Evolutionary conservation across 1,140 invertebrate species (phyloP).

Genomic region (Galleria mellonella): DNA sequence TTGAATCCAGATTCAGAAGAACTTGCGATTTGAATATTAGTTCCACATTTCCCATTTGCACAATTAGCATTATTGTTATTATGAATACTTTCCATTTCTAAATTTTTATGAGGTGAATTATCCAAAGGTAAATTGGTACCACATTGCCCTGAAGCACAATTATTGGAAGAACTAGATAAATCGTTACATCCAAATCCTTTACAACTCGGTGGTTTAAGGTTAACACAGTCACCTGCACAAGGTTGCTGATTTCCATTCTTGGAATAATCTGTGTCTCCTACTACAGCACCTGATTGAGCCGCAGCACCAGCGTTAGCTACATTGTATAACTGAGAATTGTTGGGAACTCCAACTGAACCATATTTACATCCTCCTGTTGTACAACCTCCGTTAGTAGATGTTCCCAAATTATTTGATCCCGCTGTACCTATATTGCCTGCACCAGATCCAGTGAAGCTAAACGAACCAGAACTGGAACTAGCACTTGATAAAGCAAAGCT

Average conservation of each 20-base stretch:
- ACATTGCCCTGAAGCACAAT: slow-evolving; percentile 5
- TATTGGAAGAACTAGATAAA: not conserved
- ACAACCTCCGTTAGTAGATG: slow-evolving; percentile 16
- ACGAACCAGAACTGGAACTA: slow-evolving; percentile 53
- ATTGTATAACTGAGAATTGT: slow-evolving; percentile 9
- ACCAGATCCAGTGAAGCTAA: slow-evolving; percentile 36
- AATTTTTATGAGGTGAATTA: not conserved
- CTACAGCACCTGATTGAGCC: slow-evolving; percentile 12
- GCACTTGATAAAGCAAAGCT: slow-evolving; percentile 55
- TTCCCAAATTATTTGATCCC: slow-evolving; percentile 12
- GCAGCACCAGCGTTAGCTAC: slow-evolving; percentile 21
- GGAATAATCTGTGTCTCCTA: slow-evolving; percentile 1
- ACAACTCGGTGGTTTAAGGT: slow-evolving; percentile 6
- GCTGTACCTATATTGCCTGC: not conserved
- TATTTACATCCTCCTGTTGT: slow-evolving; percentile 18
- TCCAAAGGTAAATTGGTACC: not conserved
- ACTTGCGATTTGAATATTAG: not conserved
- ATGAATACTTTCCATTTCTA: not conserved
- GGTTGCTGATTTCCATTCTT: not conserved
- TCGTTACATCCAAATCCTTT: slow-evolving; percentile 8
- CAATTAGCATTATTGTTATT: not conserved
- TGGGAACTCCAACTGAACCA: slow-evolving; percentile 1
- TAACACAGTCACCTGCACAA: slow-evolving; percentile 7
- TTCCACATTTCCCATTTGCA: slow-evolving; percentile 1
- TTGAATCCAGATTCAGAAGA: not conserved